Conservation (phyloP, 2,113 vertebrate species). For the Plectropomus leopardus region DNA sequence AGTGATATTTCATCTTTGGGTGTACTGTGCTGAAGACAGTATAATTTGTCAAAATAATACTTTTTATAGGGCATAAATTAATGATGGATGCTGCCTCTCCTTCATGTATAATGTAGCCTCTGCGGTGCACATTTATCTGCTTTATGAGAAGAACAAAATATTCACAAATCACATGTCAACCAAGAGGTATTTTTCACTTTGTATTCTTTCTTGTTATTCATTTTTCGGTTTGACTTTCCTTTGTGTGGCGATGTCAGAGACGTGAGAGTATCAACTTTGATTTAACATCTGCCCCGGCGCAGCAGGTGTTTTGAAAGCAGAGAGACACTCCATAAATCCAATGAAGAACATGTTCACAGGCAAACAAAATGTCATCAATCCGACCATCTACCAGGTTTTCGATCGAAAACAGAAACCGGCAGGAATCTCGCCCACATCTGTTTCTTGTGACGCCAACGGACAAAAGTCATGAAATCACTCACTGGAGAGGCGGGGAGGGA, state of each 20-base stretch:
- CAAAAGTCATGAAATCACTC: constrained; percentile 85
- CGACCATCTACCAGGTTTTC: constrained; percentile 71
- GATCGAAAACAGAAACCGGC: constrained; percentile 79
- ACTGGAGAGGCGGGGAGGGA: constrained; percentile 48
- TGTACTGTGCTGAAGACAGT: constrained; percentile 3
- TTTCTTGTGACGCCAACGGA: constrained; percentile 80
- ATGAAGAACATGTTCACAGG: constrained; percentile 80
- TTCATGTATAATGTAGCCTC: neutral
- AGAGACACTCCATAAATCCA: constrained; percentile 79
- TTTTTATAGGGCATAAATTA: constrained; percentile 17
- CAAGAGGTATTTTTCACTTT: constrained; percentile 29
- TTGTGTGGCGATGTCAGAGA: neutral
- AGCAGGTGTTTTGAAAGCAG: constrained; percentile 78
- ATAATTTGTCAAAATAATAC: constrained; percentile 42
- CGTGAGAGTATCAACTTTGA: constrained; percentile 51
- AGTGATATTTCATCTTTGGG: constrained; percentile 31
- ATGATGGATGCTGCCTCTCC: constrained; percentile 11
- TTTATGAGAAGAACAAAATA: constrained; percentile 36
- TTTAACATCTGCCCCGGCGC: constrained; percentile 52
- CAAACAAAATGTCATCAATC: constrained; percentile 84
- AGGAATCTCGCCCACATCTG: constrained; percentile 83
- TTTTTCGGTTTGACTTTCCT: constrained; percentile 15
- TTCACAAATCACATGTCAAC: constrained; percentile 17
- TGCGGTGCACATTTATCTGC: constrained; percentile 31
- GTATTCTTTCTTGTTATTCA: constrained; percentile 5